Base-by-base conservation (phyloP, 2,113 vertebrate genomes). In the Kryptolebias marmoratus region DNA sequence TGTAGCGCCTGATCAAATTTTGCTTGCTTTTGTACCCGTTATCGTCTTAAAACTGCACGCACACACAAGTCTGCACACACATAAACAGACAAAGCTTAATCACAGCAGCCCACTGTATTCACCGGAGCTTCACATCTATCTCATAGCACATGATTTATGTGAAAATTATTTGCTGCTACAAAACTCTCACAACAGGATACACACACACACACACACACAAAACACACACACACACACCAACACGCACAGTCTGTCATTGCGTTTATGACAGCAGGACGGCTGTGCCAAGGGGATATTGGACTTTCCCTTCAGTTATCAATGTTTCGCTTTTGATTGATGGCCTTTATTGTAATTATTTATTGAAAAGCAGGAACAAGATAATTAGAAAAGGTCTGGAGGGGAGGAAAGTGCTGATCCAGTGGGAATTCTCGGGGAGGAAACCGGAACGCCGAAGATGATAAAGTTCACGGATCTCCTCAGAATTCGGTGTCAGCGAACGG, bases 331-430 rank as follows among this genome's bases (percentile, higher is more conserved):
- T 92, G 90, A 92, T 92, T 91, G 90, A 91, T 90, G 82, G 89
- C 85, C 86, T 89, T 86, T 89, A 87, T 86, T 92, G 88, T 92
- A 92, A 92, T 92, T 93, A 93, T 93, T 91, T 93, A 93, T 93
- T 90, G 91, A 88, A 92, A 93, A 90, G 83, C 83, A 79, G 85
- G 76, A 86, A 86, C 79, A 53, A 84, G 88, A 91, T 92, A 89
- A 93, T 92, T 92, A 91, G 87, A 93, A 91, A 89, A 91, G 86
- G 82, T 86, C 86, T 80, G 75, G 73, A 77, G 88, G 79, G 83
- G 80, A 81, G 76, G 86, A 91, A 91, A 91, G 81, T 89, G 90
- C 89, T 92, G 91, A 93, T 89, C 90, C 78, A 68, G 77, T 79
- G 88, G 88, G 91, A 91, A 89, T 91, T 90, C 87, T 77, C 8